Base-by-base conservation (phyloP, 2,888 invertebrate genomes). In the Muschampia plurimacula region DNA sequence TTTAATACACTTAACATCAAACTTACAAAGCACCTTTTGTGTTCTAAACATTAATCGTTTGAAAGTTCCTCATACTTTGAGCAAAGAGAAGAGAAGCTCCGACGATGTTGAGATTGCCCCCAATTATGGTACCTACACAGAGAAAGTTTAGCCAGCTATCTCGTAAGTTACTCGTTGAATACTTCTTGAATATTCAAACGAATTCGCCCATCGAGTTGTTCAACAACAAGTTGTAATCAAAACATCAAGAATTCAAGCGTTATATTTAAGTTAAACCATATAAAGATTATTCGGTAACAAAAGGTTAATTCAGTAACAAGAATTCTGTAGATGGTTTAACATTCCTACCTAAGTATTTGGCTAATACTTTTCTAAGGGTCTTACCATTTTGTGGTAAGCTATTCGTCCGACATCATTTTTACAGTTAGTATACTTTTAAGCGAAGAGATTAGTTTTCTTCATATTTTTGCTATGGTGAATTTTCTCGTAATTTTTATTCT, bases 41-140 rank as follows among this genome's bases (percentile, higher is more conserved):
- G n/a, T 49, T 49, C 49, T 49, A 44, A 44, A 12, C 44, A 44
- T 3, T n/a, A n/a, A 49, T 49, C 49, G 49, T 6, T 49, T 49
- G 49, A 49, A 6, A 41, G 41, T 41, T 41, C 7, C 41, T 6
- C 41, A 41, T 41, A 7, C 5, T 49, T n/a, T 49, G 49, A 4
- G n/a, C 13, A 5, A 4, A n/a, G 13, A 5, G 49, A 49, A 22
- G 22, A 49, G 49, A n/a, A 49, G 13, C 49, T 49, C 49, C 1
- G n/a, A 49, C n/a, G n/a, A 49, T 49, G 49, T 49, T n/a, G n/a
- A 49, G 49, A 49, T 49, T 49, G 49, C 49, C n/a, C n/a, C 49
- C 49, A 49, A n/a, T 49, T 22, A 22, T 22, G 22, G 22, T 22
- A 22, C 22, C 22, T 22, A 22, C n/a, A 49, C 49, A 49, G 49